These are phyloP conservation scores for Dicaeum eximium DNA, from an alignment of 2,113 vertebrate genomes.

Conservation along the genomic window DNA sequence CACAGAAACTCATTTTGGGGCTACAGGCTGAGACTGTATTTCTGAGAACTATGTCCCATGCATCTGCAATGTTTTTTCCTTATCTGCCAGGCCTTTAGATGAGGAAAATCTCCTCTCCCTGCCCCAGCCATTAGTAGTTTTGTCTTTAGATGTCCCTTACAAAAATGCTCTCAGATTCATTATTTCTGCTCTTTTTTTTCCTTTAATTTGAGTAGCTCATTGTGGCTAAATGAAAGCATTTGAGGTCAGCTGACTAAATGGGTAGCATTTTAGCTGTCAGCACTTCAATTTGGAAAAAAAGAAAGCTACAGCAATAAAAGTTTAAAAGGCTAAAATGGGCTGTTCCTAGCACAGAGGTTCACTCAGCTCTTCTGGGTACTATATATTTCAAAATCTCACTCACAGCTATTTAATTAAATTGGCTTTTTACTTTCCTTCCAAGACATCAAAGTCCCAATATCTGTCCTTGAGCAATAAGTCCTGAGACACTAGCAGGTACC, in stretches of 20 bases:
- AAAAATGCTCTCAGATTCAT: not conserved
- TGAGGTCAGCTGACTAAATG: not conserved
- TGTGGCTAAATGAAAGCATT: not conserved
- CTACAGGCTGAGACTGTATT: not conserved
- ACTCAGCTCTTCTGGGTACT: not conserved
- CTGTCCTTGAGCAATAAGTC: not conserved
- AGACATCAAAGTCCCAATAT: not conserved
- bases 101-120: not conserved
- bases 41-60: not conserved
- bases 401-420: not conserved
- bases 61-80: not conserved
- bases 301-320: not conserved
- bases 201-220: not conserved
- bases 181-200: not conserved
- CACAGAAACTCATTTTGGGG: fast-evolving
- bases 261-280: not conserved
- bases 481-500: not conserved
- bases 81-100: not conserved
- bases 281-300: not conserved
- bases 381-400: not conserved
- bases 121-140: not conserved
- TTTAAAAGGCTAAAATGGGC: not conserved
- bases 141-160: not conserved
- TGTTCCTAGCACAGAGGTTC: not conserved
- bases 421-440: not conserved